Evolutionary conservation across 2,113 vertebrate genomes (phyloP), one percentile per base, ranked within the genome.

Genomic region (Cebidichthys violaceus): DNA sequence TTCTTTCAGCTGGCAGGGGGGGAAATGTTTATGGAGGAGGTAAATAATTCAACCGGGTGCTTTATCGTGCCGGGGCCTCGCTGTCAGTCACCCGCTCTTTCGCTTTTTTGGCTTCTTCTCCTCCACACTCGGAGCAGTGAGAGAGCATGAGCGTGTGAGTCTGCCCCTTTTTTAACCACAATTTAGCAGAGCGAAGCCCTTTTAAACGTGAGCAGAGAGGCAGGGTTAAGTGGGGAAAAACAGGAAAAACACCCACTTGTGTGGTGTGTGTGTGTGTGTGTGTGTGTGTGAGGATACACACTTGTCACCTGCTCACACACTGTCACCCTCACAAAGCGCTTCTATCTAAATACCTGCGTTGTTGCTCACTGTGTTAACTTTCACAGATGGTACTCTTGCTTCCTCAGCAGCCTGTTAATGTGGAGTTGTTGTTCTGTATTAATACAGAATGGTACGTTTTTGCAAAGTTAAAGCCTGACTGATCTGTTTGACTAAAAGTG

Each of bases 21-120:
- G 52, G n/a, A 90, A 94, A 93, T 92, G 94, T 92, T 95, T 94
- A 94, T 71, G 89, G 92, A 91, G 88, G 91, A 92, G 86, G 59
- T 81, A 82, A 86, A 92, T 93, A 88, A 86, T 66, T 83, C 91
- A 80, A 91, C 78, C 88, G 79, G 86, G 92, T 89, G 90, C 91
- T 89, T 93, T 91, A 92, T 92, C 86, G 84, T 77, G 85, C 91
- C 74, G 89, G 70, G 45, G 79, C 81, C 71, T 81, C 14, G 17
- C 69, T 88, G 90, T 88, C 90, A 90, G 69, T 84, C 89, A 72
- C 55, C 74, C 47, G 10, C 47, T 77, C 52, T 1, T 2, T 14
- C 8, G 31, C 14, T 59, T 65, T 77, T 70, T 57, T 33, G 11
- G 57, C 45, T 78, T 62, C 77, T 70, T 76, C 60, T 66, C 55